Percentiles rank a stretch among this genome's conserved stretches.
Conservation (phyloP, 2,113 vertebrate species). For the Tiliqua scincoides region DNA sequence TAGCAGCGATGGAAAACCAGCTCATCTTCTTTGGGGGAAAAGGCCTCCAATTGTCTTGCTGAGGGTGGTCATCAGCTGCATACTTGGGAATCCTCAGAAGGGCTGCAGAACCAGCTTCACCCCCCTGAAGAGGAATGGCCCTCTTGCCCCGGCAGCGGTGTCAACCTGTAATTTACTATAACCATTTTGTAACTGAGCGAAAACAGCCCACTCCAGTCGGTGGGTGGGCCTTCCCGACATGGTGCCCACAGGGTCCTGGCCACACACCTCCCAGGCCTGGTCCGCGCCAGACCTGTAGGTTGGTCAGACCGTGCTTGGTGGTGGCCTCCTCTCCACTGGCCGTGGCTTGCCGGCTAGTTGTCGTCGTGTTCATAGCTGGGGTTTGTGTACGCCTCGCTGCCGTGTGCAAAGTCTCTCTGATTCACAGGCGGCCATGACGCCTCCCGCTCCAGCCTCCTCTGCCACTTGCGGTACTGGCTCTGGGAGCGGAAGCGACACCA, state of each 20-base stretch:
- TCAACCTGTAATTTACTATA: background rate
- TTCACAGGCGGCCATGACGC: conserved; percentile 58
- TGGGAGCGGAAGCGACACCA: conserved; percentile 60
- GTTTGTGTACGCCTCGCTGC: conserved; percentile 58
- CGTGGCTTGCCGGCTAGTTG: accelerated
- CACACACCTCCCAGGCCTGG: no score
- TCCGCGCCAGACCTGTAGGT: background rate
- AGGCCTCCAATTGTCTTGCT: no score
- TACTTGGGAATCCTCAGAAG: accelerated
- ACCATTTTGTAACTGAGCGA: background rate
- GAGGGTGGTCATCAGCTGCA: accelerated
- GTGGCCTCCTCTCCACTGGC: accelerated
- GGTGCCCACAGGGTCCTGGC: background rate
- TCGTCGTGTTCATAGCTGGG: conserved; percentile 38
- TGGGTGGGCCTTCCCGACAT: no score
- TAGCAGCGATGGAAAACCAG: background rate
- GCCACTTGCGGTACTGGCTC: conserved; percentile 66
- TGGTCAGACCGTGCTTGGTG: background rate
- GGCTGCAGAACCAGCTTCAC: no score
- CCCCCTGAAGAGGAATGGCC: no score
- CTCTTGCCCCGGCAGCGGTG: no score
- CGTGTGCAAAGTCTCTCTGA: conserved; percentile 48
- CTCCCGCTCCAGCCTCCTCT: conserved; percentile 62
- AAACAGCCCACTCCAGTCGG: no score
- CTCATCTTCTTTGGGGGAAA: background rate